Percentiles rank a stretch among this genome's conserved stretches.
phyloP scores from a whole-genome alignment of 2,113 vertebrate genomes.

The Leucopsar rothschildi region DNA sequence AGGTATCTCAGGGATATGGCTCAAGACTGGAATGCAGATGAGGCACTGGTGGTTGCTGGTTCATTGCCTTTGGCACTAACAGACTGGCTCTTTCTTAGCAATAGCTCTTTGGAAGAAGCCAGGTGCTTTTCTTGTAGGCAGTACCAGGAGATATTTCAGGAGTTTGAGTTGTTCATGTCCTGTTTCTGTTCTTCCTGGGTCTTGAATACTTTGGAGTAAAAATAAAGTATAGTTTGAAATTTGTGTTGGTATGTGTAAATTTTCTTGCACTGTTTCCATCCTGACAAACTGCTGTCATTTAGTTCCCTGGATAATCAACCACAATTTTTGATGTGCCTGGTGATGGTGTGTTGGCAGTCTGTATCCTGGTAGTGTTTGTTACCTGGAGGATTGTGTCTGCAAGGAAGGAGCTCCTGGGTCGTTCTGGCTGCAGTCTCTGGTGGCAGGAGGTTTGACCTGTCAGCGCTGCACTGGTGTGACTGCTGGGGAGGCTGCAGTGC shows the following conservation, averaged over 20 bases:
- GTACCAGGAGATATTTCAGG: neutral
- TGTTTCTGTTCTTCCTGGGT: neutral
- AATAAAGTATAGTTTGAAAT: neutral
- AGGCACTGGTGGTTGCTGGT: neutral
- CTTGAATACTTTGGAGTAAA: neutral
- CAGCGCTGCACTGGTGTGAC: neutral
- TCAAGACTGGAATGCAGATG: neutral
- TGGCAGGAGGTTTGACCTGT: neutral
- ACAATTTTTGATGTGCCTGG: neutral
- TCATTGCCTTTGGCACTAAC: neutral
- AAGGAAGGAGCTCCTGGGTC: neutral
- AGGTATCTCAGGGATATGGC: neutral
- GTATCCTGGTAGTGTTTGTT: neutral
- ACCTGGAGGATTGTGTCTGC: neutral
- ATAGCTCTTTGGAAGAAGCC: neutral
- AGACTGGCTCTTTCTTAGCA: neutral
- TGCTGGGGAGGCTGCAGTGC: neutral
- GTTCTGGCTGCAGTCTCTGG: accelerated
- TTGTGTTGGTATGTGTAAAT: neutral
- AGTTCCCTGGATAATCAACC: neutral
- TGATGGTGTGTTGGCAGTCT: neutral
- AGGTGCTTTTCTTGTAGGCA: neutral
- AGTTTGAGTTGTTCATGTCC: neutral
- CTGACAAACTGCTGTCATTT: neutral
- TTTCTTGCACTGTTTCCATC: neutral